phyloP scores from a whole-genome alignment of 2,113 vertebrate species.

The Alligator sinensis region DNA sequence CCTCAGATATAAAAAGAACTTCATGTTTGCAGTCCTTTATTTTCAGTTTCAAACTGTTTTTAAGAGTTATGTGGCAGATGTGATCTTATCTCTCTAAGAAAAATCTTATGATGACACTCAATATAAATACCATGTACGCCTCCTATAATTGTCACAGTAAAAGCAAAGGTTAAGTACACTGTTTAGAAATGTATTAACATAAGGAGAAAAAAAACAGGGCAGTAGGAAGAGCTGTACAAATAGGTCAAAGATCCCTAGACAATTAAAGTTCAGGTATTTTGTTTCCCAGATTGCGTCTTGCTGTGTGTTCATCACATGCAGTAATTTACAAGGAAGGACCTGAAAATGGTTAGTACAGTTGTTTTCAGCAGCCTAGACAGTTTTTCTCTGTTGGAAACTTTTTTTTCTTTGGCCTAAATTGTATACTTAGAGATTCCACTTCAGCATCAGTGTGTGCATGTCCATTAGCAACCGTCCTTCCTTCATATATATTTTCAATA shows the following conservation, averaged over 20 bases:
- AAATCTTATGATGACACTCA: not conserved
- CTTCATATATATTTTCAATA: not conserved
- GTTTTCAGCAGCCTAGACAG: not conserved
- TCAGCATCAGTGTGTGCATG: not conserved
- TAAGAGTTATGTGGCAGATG: not conserved
- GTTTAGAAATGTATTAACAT: not conserved
- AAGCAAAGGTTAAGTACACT: not conserved
- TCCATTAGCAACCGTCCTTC: not conserved
- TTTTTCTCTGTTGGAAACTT: not conserved
- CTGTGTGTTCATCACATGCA: not conserved
- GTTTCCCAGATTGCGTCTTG: not conserved
- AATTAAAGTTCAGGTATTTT: not conserved
- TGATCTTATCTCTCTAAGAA: not conserved
- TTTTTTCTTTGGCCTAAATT: not conserved
- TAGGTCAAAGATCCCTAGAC: not conserved
- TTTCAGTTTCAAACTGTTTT: slow-evolving; percentile 9
- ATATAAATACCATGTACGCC: not conserved
- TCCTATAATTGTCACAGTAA: not conserved
- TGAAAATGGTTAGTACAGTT: slow-evolving; percentile 2
- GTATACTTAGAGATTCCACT: not conserved
- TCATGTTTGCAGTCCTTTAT: not conserved
- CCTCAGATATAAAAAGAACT: not conserved
- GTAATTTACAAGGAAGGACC: not conserved
- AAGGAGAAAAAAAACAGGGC: not conserved
- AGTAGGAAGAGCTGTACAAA: not conserved